Evolutionary conservation across 37 sponge, comb jelly and placozoan genomes (phyloP).

Genomic region (Haliclona indistincta): DNA sequence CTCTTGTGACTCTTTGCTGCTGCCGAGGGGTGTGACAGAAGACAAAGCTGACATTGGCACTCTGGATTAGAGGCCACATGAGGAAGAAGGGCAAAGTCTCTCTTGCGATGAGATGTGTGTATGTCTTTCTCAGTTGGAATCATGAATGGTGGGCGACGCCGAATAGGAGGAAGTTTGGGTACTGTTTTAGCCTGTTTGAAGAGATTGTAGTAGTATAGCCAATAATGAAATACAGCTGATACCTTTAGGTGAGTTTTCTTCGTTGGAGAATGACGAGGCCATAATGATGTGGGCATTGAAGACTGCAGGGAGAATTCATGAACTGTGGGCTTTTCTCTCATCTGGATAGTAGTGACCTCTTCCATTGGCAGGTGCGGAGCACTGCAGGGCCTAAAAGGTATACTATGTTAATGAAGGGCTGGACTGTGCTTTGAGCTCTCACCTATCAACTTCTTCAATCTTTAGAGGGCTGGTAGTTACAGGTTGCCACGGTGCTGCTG

Average conservation of each 20-base stretch:
- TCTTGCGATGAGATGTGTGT: neutral
- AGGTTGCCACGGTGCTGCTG: neutral
- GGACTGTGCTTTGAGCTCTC: too few species aligned
- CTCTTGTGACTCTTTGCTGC: neutral
- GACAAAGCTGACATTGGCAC: conserved; percentile 49
- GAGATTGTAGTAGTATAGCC: neutral
- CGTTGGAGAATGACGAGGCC: neutral
- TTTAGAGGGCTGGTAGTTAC: neutral
- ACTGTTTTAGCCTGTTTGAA: conserved; percentile 38
- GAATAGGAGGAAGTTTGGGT: conserved; percentile 69
- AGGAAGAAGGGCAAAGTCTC: conserved; percentile 23
- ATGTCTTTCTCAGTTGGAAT: conserved; percentile 51
- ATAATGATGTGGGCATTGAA: neutral
- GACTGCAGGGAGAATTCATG: too few species aligned
- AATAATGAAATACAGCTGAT: too few species aligned
- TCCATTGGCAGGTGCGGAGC: neutral
- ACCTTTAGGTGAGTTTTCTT: neutral
- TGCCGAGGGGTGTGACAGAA: neutral
- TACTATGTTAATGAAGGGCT: neutral
- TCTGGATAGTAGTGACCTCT: neutral
- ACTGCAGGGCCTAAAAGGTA: conserved; percentile 8
- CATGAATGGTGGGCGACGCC: neutral
- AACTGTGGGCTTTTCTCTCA: neutral
- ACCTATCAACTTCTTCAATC: neutral
- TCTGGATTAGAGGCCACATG: conserved; percentile 61